Conservation (phyloP, 2,888 invertebrate genomes). For the Spilosoma lubricipeda region DNA sequence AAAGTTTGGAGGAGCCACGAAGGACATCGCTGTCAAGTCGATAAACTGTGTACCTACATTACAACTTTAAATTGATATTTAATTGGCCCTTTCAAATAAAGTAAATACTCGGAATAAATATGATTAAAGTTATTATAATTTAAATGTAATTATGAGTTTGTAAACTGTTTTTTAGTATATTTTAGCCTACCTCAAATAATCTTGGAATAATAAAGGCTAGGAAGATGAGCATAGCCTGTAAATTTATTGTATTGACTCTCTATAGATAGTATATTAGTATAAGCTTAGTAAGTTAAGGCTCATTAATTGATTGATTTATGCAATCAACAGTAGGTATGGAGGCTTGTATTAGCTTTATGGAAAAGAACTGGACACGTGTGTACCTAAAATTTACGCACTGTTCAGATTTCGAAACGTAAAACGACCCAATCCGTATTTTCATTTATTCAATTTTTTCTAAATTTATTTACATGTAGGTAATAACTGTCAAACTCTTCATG, state of each 20-base stretch:
- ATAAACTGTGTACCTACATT: conserved; percentile 44
- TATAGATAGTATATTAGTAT: not conserved
- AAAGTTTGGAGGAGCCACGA: conserved; percentile 75
- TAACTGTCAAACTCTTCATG: not conserved
- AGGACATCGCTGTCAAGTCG: conserved; percentile 63
- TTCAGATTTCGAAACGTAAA: not conserved
- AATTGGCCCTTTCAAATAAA: conserved; percentile 35
- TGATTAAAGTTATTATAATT: not conserved
- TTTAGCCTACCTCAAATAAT: too few species aligned
- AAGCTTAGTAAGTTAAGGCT: not conserved
- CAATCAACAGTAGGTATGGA: not conserved
- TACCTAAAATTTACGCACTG: too few species aligned
- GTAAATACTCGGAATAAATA: conserved; percentile 19
- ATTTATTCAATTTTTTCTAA: too few species aligned
- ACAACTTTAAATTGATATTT: conserved; percentile 32
- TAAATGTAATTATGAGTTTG: not conserved
- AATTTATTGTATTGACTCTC: not conserved
- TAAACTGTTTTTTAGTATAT: too few species aligned
- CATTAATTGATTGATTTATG: not conserved
- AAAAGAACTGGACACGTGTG: not conserved
- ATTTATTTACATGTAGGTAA: too few species aligned
- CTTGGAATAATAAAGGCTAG: too few species aligned
- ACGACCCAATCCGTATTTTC: too few species aligned
- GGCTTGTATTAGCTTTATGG: not conserved
- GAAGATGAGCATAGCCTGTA: not conserved